phyloP scores from a whole-genome alignment of 1,140 invertebrate species.

The Paraescarpia echinospica region DNA sequence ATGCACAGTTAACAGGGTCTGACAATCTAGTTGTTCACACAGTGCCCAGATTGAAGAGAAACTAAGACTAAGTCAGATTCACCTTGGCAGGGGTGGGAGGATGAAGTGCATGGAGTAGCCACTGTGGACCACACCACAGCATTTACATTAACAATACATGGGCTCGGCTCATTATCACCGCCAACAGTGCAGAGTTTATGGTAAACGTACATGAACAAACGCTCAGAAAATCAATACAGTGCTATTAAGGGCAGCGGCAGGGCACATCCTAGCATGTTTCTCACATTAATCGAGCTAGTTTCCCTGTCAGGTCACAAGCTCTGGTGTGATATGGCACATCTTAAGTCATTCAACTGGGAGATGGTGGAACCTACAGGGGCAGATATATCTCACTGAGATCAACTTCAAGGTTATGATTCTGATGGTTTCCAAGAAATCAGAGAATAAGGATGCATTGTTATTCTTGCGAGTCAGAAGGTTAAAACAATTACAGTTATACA shows the following conservation, averaged over 20 bases:
- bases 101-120: not conserved
- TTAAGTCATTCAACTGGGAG: not conserved
- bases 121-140: not conserved
- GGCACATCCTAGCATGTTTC: not conserved
- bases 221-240: not conserved
- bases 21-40: not conserved
- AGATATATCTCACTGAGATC: not conserved
- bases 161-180: not conserved
- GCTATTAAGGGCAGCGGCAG: not conserved
- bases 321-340: not conserved
- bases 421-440: not conserved
- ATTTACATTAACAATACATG: slow-evolving; percentile 1
- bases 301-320: not conserved
- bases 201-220: not conserved
- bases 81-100: not conserved
- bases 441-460: not conserved
- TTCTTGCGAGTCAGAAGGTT: not conserved
- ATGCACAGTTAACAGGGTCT: not conserved
- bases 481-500: not conserved
- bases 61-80: not conserved
- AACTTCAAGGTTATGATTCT: not conserved
- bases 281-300: not conserved
- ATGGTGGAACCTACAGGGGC: not conserved
- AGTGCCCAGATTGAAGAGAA: not conserved
- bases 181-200: not conserved